phyloP scores from a whole-genome alignment of 1,140 invertebrate species.

The Thaumatotibia leucotreta region DNA sequence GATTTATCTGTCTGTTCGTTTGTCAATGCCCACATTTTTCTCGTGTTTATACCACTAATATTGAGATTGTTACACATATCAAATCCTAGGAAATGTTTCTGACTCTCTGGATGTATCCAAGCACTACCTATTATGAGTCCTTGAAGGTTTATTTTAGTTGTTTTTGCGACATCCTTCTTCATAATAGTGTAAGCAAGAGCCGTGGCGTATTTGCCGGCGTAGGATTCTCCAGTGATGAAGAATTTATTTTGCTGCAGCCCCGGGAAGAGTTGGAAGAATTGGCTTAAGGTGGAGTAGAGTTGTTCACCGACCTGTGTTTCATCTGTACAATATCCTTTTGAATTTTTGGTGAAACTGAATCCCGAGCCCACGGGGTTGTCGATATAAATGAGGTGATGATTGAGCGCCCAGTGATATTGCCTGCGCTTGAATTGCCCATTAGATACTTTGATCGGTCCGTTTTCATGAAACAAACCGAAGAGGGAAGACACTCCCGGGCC shows the following conservation, averaged over 20 bases:
- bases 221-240: no score
- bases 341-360: conserved; percentile 80
- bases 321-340: conserved; percentile 78
- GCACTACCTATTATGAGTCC: not conserved
- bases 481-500: conserved; percentile 85
- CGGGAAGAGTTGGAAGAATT: conserved; percentile 81
- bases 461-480: conserved; percentile 85
- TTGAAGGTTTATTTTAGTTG: not conserved
- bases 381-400: conserved; percentile 84
- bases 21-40: not conserved
- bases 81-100: not conserved
- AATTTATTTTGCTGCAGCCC: conserved; percentile 78
- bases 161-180: not conserved
- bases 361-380: conserved; percentile 89
- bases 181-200: not conserved
- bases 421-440: conserved; percentile 48
- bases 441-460: conserved; percentile 77
- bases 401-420: conserved; percentile 82
- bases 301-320: conserved; percentile 79
- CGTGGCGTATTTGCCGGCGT: not conserved
- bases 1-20: not conserved
- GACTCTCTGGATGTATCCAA: not conserved
- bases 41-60: conserved; percentile 79
- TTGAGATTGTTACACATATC: conserved; percentile 86
- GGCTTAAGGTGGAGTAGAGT: conserved; percentile 60